Evolutionary conservation across 2,797 vertebrate genomes (phyloP), one percentile per base, ranked within the genome.

Genomic region (Anomalospiza imberbis): DNA sequence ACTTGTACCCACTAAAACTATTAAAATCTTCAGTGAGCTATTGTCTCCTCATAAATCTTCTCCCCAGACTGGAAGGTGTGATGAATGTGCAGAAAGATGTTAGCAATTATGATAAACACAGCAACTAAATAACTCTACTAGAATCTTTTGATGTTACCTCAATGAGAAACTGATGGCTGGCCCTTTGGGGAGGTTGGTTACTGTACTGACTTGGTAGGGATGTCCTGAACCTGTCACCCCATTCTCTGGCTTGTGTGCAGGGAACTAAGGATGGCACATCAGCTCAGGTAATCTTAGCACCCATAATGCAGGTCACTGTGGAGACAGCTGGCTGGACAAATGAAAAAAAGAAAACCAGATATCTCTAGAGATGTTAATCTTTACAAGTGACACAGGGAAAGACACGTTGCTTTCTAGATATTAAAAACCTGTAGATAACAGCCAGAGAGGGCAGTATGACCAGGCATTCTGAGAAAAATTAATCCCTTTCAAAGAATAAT

Each of bases 221-320:
- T 2, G 1, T 63, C 38, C 44, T 53, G 44, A 82, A 40, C 34
- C 19, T 62, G 28, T 36, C 36, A 68, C 5, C 3, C 26, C 32
- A n/a, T 73, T 60, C 36, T 55, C 26, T 40, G 61, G 31, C 6
- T 25, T 36, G 15, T 36, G 20, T 42, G 58, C 54, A 75, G 17
- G 22, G 10, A 54, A 24, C 6, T 16, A 47, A 51, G 31, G 7
- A 53, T 0, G 0, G 18, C 20, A 22, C 6, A 50, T 21, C 45
- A 48, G 10, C 15, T 26, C 34, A 11, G 28, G 31, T 19, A 48
- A 44, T 11, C 18, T 55, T 34, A 71, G 44, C 21, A 78, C 11
- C 7, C 10, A 4, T 6, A 63, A 73, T 3, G 4, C 22, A 70
- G 24, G 16, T 38, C 24, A 24, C 45, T 61, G 16, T 26, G 12